Evolutionary conservation across 2,888 invertebrate species (phyloP), one percentile per base, ranked within the genome.

Genomic region (Dryadula phaetusa): DNA sequence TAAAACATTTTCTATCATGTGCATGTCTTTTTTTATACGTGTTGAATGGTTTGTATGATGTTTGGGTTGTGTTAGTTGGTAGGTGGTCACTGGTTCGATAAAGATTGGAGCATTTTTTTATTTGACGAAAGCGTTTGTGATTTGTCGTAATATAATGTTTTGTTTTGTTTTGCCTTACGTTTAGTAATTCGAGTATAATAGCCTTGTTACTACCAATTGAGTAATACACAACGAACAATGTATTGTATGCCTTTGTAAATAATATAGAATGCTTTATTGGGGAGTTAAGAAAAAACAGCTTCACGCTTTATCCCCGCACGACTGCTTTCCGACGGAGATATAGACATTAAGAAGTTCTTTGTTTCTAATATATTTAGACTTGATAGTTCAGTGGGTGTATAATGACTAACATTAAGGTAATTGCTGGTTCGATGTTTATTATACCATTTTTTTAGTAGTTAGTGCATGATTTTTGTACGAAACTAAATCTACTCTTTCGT

Each of bases 301-400:
- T n/a, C n/a, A n/a, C n/a, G n/a, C n/a, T n/a, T n/a, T n/a, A n/a
- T n/a, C n/a, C n/a, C n/a, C n/a, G n/a, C n/a, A n/a, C n/a, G n/a
- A n/a, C n/a, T n/a, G n/a, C n/a, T n/a, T n/a, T n/a, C n/a, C n/a
- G n/a, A n/a, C n/a, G n/a, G n/a, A n/a, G n/a, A n/a, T n/a, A n/a
- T n/a, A n/a, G n/a, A n/a, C n/a, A n/a, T n/a, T n/a, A n/a, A n/a
- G 40, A 56, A 40, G 40, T 56, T 56, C 22, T 56, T 56, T 56
- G 25, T 56, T 4, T 5, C 3, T n/a, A 16, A 56, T 56, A n/a
- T 40, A 40, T 56, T 32, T 28, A 28, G 4, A 12, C n/a, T 56
- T 20, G 20, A n/a, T 14, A 34, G 20, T 18, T 20, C 8, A 10
- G 20, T 32, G 34, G 7, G 8, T 1, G 20, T 0, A 18, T 34